phyloP scores from a whole-genome alignment of 2,888 invertebrate species.

The Plemyria rubiginata region DNA sequence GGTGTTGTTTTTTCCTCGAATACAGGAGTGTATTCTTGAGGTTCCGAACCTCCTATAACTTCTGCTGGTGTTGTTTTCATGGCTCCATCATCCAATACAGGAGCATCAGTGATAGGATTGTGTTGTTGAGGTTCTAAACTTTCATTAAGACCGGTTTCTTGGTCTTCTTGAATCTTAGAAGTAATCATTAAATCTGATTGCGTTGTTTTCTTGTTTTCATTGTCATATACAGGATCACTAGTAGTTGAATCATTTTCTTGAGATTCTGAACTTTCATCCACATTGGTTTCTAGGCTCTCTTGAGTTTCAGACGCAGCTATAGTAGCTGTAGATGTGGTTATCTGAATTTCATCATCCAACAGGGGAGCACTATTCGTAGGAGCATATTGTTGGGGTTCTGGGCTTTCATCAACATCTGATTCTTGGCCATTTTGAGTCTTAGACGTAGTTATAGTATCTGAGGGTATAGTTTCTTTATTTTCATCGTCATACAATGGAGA shows the following conservation, averaged over 20 bases:
- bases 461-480: not conserved
- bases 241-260: conserved; percentile 16
- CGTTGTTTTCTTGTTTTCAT: conserved; percentile 22
- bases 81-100: conserved; percentile 21
- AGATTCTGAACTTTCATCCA: conserved; percentile 7
- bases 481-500: conserved; percentile 32
- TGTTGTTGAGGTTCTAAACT: conserved; percentile 9
- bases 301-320: not conserved
- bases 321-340: conserved; percentile 3
- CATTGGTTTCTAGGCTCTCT: conserved; percentile 1
- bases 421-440: conserved; percentile 3
- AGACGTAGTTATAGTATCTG: conserved; percentile 10
- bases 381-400: conserved; percentile 13
- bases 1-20: no score
- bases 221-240: conserved; percentile 15
- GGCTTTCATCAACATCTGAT: conserved; percentile 8
- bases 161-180: conserved; percentile 1
- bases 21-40: no score
- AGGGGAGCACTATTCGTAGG: conserved; percentile 18
- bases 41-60: no score
- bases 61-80: no score
- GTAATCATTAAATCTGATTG: conserved; percentile 12
- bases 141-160: conserved; percentile 1
- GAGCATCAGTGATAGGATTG: conserved; percentile 15
- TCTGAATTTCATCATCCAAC: conserved; percentile 22